These are phyloP conservation scores for Cepaea nemoralis DNA, from an alignment of 1,140 invertebrate genomes.

Conservation along the genomic window DNA sequence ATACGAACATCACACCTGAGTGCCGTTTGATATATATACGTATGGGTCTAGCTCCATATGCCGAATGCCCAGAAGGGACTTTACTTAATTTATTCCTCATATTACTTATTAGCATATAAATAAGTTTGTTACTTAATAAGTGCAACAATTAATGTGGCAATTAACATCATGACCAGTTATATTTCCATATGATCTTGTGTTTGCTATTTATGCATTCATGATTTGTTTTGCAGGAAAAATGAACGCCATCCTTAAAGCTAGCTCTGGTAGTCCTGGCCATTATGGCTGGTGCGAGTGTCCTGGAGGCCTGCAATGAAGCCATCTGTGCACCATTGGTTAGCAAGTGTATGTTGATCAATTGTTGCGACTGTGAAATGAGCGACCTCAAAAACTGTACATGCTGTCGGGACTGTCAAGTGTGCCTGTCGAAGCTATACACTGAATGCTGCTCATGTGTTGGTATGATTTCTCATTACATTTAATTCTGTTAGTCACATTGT, in stretches of 20 bases:
- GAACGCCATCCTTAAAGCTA: neutral
- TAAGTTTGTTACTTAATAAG: too few species aligned
- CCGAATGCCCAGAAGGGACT: too few species aligned
- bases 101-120: too few species aligned
- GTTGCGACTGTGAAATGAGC: constrained; percentile 90
- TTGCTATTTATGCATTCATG: too few species aligned
- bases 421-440: constrained; percentile 87
- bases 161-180: too few species aligned
- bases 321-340: constrained; percentile 93
- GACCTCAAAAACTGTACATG: constrained; percentile 83
- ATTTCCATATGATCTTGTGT: too few species aligned
- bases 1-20: too few species aligned
- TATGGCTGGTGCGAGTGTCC: constrained; percentile 16
- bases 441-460: constrained; percentile 96
- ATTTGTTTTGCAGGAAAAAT: neutral
- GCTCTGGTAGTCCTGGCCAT: constrained; percentile 19
- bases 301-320: constrained; percentile 83
- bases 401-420: constrained; percentile 91
- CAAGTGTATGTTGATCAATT: constrained; percentile 94
- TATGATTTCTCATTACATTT: constrained; percentile 69
- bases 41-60: too few species aligned
- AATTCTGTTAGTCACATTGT: too few species aligned
- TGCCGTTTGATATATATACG: too few species aligned
- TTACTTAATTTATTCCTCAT: too few species aligned
- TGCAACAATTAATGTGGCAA: too few species aligned